Conservation (phyloP, 2,888 invertebrate species). For the Mimumesa dahlbomi region DNA sequence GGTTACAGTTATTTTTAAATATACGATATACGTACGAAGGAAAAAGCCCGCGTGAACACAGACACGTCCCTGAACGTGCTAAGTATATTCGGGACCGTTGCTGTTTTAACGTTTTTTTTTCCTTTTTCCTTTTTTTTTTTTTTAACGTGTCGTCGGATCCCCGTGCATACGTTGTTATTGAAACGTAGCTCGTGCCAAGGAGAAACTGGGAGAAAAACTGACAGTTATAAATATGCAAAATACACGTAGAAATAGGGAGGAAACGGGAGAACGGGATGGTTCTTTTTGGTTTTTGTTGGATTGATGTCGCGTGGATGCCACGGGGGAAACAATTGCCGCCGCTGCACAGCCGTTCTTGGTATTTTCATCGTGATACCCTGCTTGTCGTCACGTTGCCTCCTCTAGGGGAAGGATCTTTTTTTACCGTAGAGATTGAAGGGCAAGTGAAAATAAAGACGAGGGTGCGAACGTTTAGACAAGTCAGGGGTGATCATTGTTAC, state of each 20-base stretch:
- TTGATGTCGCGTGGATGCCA: slow-evolving; percentile 42
- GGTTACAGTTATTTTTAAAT: slow-evolving; percentile 2
- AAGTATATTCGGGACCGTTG: no score
- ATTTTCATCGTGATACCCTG: slow-evolving; percentile 44
- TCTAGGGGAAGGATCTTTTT: slow-evolving; percentile 34
- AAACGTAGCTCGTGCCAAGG: no score
- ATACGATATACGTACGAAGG: no score
- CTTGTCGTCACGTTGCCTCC: slow-evolving; percentile 45
- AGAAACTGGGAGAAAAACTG: not conserved
- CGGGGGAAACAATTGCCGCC: slow-evolving; percentile 49
- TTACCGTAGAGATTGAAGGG: slow-evolving; percentile 24
- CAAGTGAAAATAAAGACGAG: slow-evolving; percentile 39
- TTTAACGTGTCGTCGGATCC: no score
- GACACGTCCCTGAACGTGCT: no score
- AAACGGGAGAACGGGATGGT: slow-evolving; percentile 1
- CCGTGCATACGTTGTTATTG: no score
- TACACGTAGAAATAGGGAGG: not conserved
- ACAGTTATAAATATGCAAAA: not conserved
- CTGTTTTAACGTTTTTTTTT: no score
- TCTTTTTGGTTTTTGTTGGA: slow-evolving; percentile 30
- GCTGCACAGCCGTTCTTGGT: slow-evolving; percentile 31
- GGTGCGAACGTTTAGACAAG: slow-evolving; percentile 28
- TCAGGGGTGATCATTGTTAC: slow-evolving; percentile 39
- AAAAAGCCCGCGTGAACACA: no score
- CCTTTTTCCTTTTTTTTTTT: no score